Percentiles rank a stretch among this genome's conserved stretches.
Evolutionary conservation across 2,888 invertebrate genomes (phyloP).

Genomic region (Pseudanteris insignis): DNA sequence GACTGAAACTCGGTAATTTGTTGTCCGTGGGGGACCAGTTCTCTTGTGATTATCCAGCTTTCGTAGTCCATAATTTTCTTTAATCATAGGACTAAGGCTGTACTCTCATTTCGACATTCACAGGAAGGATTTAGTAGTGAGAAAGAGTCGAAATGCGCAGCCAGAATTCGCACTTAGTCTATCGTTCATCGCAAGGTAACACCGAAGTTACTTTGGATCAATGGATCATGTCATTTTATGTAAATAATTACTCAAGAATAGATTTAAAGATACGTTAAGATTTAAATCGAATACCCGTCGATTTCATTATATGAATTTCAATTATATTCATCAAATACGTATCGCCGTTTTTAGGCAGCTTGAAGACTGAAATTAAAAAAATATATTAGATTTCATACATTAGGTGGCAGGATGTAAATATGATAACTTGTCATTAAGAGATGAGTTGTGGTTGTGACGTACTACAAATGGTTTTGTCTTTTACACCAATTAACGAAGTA

Average conservation of each 20-base stretch:
- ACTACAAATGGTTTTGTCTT: no score
- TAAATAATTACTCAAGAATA: constrained; percentile 16
- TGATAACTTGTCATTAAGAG: no score
- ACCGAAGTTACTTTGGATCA: no score
- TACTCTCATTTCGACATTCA: constrained; percentile 54
- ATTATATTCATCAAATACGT: no score
- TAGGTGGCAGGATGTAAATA: no score
- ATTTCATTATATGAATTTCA: no score
- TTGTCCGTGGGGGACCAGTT: constrained; percentile 35
- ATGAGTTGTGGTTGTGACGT: no score
- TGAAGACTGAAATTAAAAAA: no score
- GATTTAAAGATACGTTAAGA: constrained; percentile 1
- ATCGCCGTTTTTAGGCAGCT: no score
- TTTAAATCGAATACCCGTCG: neutral
- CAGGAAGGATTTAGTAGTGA: constrained; percentile 34
- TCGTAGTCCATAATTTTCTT: constrained; percentile 62
- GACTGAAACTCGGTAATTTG: constrained; percentile 37
- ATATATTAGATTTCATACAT: no score
- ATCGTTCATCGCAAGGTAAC: constrained; percentile 3
- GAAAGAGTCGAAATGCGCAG: constrained; percentile 28
- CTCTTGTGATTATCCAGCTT: constrained; percentile 61
- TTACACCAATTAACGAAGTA: no score
- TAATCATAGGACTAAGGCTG: constrained; percentile 61
- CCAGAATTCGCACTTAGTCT: constrained; percentile 18
- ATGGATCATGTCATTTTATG: constrained; percentile 8